Percentiles rank a stretch among this genome's conserved stretches.
These are phyloP conservation scores for Periophthalmus modestus DNA, from an alignment of 2,113 vertebrate species.

Conservation along the genomic window DNA sequence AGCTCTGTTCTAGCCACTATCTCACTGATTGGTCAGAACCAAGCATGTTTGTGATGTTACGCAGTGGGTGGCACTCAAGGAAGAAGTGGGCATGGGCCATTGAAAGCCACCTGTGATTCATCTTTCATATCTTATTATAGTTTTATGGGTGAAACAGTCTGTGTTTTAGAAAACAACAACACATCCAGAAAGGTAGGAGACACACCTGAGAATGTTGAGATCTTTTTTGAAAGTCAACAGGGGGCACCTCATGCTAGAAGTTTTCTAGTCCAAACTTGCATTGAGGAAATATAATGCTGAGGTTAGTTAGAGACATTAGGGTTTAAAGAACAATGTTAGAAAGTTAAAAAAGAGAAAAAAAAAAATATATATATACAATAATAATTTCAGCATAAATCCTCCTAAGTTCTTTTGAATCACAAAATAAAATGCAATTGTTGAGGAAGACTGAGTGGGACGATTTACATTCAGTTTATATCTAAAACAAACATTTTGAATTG, in stretches of 20 bases:
- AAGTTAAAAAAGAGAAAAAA: background rate
- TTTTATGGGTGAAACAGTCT: too few relatives aligned
- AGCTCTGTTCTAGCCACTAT: too few relatives aligned
- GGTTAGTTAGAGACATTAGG: background rate
- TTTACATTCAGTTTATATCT: background rate
- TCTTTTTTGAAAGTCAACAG: too few relatives aligned
- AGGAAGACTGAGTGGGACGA: background rate
- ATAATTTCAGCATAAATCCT: background rate
- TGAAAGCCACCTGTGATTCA: too few relatives aligned
- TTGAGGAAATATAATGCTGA: background rate
- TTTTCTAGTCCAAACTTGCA: background rate
- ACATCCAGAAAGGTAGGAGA: too few relatives aligned
- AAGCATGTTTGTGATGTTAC: too few relatives aligned
- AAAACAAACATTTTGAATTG: slow-evolving; percentile 1
- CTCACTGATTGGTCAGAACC: too few relatives aligned
- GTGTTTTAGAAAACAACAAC: too few relatives aligned
- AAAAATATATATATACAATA: background rate
- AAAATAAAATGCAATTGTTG: background rate
- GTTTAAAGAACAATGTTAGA: background rate
- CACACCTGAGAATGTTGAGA: background rate
- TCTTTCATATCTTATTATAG: too few relatives aligned
- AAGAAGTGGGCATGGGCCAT: too few relatives aligned
- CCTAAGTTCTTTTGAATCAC: background rate
- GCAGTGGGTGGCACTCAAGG: too few relatives aligned
- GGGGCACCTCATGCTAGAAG: too few relatives aligned